phyloP scores from a whole-genome alignment of 2,113 vertebrate species.

The Megaceryle maxima region DNA sequence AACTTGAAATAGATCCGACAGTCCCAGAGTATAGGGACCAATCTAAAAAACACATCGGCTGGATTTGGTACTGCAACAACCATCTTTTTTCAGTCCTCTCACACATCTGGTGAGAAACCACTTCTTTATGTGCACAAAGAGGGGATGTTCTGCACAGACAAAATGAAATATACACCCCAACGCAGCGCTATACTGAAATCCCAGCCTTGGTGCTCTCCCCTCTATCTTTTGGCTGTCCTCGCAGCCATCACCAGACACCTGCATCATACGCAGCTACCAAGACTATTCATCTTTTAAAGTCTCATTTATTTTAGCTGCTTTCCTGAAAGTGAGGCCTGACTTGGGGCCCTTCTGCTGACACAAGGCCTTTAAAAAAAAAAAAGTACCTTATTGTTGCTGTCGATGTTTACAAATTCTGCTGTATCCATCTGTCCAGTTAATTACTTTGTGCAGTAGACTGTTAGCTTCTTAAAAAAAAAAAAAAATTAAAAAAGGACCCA shows the following conservation, averaged over 20 bases:
- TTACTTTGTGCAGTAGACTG: slow-evolving; percentile 52
- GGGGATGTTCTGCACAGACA: background rate
- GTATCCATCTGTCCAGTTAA: slow-evolving; percentile 64
- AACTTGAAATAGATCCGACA: background rate
- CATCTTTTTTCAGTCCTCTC: background rate
- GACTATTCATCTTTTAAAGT: background rate
- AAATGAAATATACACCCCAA: background rate
- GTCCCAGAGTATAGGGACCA: background rate
- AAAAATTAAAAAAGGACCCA: background rate
- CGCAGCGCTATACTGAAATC: background rate
- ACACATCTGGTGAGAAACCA: background rate
- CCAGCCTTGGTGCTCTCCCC: background rate
- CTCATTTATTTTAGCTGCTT: slow-evolving; percentile 1
- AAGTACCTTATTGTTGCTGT: background rate
- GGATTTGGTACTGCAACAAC: background rate
- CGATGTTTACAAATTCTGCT: slow-evolving; percentile 19
- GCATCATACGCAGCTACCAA: background rate
- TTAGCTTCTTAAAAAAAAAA: background rate
- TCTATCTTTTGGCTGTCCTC: background rate
- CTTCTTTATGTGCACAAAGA: background rate
- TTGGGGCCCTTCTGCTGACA: slow-evolving; percentile 37
- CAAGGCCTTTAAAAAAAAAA: background rate
- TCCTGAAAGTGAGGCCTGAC: background rate
- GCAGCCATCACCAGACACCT: background rate
- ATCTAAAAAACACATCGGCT: background rate